A percentile compares a stretch with the other conserved stretches of the same genome.
Evolutionary conservation across 2,888 invertebrate species (phyloP).

Genomic region (Drosophila stalkeri): DNA sequence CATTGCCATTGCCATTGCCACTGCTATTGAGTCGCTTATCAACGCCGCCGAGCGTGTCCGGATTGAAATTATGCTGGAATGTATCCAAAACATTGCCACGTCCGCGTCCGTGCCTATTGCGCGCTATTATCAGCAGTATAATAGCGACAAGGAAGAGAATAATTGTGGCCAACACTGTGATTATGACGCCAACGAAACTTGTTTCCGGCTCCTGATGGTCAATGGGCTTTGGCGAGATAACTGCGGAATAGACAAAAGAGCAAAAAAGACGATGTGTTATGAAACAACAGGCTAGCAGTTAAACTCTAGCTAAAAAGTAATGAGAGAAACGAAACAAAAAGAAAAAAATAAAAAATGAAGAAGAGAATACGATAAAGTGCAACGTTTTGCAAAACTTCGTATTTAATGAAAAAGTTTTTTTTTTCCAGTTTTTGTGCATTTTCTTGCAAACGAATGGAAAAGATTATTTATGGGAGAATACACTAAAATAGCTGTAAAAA

Average conservation of each 20-base stretch:
- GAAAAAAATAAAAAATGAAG: not conserved
- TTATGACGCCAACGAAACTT: conserved; percentile 88
- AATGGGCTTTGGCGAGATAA: conserved; percentile 86
- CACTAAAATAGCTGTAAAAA: conserved; percentile 20
- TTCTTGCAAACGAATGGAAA: conserved; percentile 19
- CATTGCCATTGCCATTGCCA: conserved; percentile 64
- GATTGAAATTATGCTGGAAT: conserved; percentile 85
- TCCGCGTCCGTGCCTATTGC: conserved; percentile 86
- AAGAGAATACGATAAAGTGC: conserved; percentile 10
- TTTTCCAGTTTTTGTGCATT: conserved; percentile 25
- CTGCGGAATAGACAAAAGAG: conserved; percentile 55
- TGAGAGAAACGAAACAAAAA: conserved; percentile 7
- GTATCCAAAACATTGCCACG: conserved; percentile 85
- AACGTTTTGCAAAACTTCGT: conserved; percentile 15
- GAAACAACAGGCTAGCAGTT: conserved; percentile 9
- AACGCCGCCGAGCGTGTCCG: conserved; percentile 85
- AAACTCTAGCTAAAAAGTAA: conserved; percentile 30
- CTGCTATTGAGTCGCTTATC: conserved; percentile 85
- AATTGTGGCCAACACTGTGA: conserved; percentile 90
- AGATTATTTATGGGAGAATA: conserved; percentile 16
- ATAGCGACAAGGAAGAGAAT: conserved; percentile 90
- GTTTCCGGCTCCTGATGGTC: conserved; percentile 87
- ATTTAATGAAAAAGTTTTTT: conserved; percentile 52
- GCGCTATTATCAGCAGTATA: conserved; percentile 89
- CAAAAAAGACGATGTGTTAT: conserved; percentile 15